Conservation (phyloP, 1,140 invertebrate species). For the Oscheius sp. region DNA sequence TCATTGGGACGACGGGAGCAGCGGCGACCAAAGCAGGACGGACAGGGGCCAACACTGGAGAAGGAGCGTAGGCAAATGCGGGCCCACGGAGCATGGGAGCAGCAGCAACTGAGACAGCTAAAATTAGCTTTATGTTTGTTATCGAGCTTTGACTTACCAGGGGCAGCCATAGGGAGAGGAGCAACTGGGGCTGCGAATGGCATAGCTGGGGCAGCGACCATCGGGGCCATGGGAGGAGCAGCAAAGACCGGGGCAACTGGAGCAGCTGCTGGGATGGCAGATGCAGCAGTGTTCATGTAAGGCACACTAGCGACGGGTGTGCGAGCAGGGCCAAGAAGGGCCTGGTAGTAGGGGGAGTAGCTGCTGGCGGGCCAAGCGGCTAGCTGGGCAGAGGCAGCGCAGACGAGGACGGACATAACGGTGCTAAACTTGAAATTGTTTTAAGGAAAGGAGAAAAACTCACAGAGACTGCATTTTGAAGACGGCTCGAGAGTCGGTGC, state of each 20-base stretch:
- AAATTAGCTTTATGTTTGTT: background rate
- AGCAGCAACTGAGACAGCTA: conserved; percentile 14
- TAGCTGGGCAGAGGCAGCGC: background rate
- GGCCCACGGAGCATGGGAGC: conserved; percentile 18
- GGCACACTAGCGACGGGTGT: background rate
- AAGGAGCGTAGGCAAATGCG: conserved; percentile 19
- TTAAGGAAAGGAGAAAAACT: background rate
- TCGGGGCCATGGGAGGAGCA: conserved; percentile 6
- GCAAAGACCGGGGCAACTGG: background rate
- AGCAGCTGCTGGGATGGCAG: background rate
- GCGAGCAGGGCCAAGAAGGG: background rate
- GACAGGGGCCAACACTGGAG: conserved; percentile 26
- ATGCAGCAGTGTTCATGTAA: background rate
- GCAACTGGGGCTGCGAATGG: background rate
- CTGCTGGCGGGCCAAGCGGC: background rate
- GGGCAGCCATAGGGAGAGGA: background rate
- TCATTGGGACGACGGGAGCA: conserved; percentile 16
- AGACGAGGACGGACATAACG: background rate
- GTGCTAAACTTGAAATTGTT: background rate
- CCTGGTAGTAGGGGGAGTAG: background rate
- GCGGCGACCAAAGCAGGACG: background rate
- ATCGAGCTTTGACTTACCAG: background rate
- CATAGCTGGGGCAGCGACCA: conserved; percentile 16
- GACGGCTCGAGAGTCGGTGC: too few species aligned
- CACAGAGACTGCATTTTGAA: conserved; percentile 6